These are phyloP conservation scores for Cartodere bifasciata DNA, from an alignment of 2,888 invertebrate genomes.

Conservation along the genomic window DNA sequence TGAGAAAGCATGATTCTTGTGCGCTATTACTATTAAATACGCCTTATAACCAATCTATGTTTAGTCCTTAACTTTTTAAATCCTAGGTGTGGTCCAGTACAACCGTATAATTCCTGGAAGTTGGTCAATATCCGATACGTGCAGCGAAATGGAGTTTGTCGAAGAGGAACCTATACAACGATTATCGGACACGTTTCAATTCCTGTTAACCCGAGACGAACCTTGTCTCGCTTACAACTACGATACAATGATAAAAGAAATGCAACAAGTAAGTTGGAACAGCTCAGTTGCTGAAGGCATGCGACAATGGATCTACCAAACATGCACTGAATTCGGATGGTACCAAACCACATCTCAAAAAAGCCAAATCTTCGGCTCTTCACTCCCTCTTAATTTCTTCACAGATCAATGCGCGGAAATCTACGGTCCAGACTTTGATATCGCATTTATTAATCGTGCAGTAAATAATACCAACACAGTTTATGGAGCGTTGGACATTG, in stretches of 20 bases:
- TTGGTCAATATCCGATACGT: slow-evolving; percentile 69
- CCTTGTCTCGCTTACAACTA: slow-evolving; percentile 7
- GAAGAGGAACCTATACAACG: slow-evolving; percentile 46
- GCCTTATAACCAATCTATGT: too few species aligned
- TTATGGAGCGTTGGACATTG: slow-evolving; percentile 64
- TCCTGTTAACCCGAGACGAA: too few species aligned
- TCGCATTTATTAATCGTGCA: slow-evolving; percentile 45
- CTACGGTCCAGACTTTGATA: slow-evolving; percentile 59
- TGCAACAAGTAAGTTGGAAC: slow-evolving; percentile 50
- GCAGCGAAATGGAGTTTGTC: slow-evolving; percentile 57
- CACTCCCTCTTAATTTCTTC: slow-evolving; percentile 66
- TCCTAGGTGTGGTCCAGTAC: too few species aligned
- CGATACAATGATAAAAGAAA: slow-evolving; percentile 3
- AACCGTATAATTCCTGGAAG: too few species aligned
- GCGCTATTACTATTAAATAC: too few species aligned
- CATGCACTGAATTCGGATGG: slow-evolving; percentile 91
- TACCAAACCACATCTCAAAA: slow-evolving; percentile 74
- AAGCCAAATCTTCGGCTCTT: slow-evolving; percentile 54
- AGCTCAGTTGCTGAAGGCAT: slow-evolving; percentile 35
- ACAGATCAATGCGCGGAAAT: slow-evolving; percentile 72
- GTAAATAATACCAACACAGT: slow-evolving; percentile 61
- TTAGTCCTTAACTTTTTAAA: too few species aligned
- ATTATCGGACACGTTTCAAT: too few species aligned
- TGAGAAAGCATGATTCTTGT: too few species aligned
- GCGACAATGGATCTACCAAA: slow-evolving; percentile 72